A percentile compares a stretch with the other conserved stretches of the same genome.
phyloP scores from a whole-genome alignment of 2,797 vertebrate species.

The Thalassophryne amazonica region DNA sequence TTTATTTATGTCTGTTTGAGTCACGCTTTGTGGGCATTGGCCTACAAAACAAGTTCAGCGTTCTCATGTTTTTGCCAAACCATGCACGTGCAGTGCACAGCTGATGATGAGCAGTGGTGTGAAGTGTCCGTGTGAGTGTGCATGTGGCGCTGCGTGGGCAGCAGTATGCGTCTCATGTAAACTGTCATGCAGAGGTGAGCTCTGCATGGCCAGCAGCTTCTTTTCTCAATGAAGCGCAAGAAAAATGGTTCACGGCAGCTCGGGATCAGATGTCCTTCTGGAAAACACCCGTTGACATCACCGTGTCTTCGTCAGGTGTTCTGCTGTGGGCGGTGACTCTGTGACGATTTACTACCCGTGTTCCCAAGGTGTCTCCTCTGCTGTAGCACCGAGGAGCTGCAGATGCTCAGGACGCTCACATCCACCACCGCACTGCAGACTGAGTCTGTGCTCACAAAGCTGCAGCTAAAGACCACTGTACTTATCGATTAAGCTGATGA shows the following conservation, averaged over 20 bases:
- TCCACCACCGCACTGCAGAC: constrained; percentile 74
- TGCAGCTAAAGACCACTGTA: constrained; percentile 18
- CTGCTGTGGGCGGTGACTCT: constrained; percentile 40
- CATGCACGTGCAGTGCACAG: constrained; percentile 26
- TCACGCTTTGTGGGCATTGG: not conserved
- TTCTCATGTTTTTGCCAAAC: constrained; percentile 27
- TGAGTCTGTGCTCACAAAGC: constrained; percentile 33
- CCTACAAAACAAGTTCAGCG: constrained; percentile 19
- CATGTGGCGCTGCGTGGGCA: constrained; percentile 45
- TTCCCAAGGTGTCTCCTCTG: constrained; percentile 10
- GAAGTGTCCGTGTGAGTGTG: not conserved
- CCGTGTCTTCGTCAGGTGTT: constrained; percentile 23
- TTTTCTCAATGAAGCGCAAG: constrained; percentile 60
- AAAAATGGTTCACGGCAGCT: too few relatives aligned
- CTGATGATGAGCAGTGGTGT: constrained; percentile 35
- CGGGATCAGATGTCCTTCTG: too few relatives aligned
- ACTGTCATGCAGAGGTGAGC: constrained; percentile 38
- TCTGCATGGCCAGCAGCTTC: constrained; percentile 25
- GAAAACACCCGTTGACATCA: constrained; percentile 38
- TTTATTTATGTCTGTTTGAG: constrained; percentile 3
- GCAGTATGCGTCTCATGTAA: constrained; percentile 51
- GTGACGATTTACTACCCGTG: constrained; percentile 51
- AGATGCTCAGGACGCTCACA: constrained; percentile 50
- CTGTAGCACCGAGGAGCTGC: constrained; percentile 41
- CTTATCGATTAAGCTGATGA: too few relatives aligned